These are phyloP conservation scores for Drosophila sechellia DNA, from an alignment of 1,140 invertebrate genomes.

Conservation along the genomic window DNA sequence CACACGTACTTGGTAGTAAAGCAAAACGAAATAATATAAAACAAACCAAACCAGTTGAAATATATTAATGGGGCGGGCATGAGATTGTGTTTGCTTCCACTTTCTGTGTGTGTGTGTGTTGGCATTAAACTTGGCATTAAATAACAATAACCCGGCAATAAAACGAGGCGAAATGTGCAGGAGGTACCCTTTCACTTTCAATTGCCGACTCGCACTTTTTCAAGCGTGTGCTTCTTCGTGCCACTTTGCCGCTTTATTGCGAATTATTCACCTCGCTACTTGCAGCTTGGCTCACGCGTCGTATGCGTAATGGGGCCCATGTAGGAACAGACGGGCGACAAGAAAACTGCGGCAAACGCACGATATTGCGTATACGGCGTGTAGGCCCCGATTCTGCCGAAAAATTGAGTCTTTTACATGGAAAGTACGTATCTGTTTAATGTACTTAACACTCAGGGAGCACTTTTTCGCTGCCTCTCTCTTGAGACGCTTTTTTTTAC, in stretches of 20 bases:
- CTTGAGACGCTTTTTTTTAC: slow-evolving; percentile 3
- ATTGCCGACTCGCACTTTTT: slow-evolving; percentile 9
- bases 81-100: slow-evolving; percentile 67
- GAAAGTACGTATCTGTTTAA: slow-evolving; percentile 37
- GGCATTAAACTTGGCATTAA: slow-evolving; percentile 77
- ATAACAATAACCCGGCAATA: slow-evolving; percentile 80
- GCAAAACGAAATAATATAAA: slow-evolving; percentile 18
- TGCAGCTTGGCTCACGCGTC: slow-evolving; percentile 49
- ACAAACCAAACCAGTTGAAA: slow-evolving; percentile 71
- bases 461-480: slow-evolving; percentile 33
- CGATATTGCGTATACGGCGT: slow-evolving; percentile 60
- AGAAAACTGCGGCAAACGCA: slow-evolving; percentile 45
- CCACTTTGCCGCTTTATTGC: slow-evolving; percentile 50
- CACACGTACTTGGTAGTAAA: too few relatives aligned
- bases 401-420: slow-evolving; percentile 7
- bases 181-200: slow-evolving; percentile 59
- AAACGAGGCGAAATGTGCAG: slow-evolving; percentile 29
- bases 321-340: slow-evolving; percentile 27
- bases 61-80: slow-evolving; percentile 73
- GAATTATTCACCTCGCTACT: slow-evolving; percentile 52
- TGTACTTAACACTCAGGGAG: slow-evolving; percentile 53
- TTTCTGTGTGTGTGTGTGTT: slow-evolving; percentile 43
- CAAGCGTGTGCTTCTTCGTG: slow-evolving; percentile 26
- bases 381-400: slow-evolving; percentile 15
- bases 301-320: slow-evolving; percentile 50